A percentile compares a stretch with the other conserved stretches of the same genome.
phyloP scores from a whole-genome alignment of 2,888 invertebrate genomes.

The Tineola bisselliella region DNA sequence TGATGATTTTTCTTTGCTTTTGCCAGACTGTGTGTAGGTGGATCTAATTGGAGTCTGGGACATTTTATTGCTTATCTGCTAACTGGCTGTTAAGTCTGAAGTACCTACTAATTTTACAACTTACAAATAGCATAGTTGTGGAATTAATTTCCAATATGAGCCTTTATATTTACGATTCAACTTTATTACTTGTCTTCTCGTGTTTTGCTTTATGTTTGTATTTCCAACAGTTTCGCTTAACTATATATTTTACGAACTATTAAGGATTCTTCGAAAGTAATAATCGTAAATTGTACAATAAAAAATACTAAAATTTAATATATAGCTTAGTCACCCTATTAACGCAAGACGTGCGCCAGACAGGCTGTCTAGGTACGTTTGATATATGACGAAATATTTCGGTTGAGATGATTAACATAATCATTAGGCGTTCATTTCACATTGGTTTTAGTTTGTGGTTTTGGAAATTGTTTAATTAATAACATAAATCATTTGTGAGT shows the following conservation, averaged over 20 bases:
- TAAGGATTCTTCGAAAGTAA: too few species aligned
- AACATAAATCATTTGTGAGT: neutral
- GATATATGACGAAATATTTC: constrained; percentile 7
- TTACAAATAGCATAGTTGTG: too few species aligned
- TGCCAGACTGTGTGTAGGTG: neutral
- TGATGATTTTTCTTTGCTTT: neutral
- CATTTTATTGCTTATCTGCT: neutral
- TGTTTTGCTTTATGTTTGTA: too few species aligned
- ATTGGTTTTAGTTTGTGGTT: neutral
- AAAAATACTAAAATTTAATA: neutral
- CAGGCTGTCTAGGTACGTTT: constrained; percentile 1
- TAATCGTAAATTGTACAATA: too few species aligned
- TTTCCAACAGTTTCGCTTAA: too few species aligned
- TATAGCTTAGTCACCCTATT: constrained; percentile 3
- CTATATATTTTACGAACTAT: too few species aligned
- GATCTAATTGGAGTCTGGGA: neutral
- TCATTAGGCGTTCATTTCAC: constrained; percentile 2
- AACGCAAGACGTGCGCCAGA: constrained; percentile 1
- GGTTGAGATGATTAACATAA: constrained; percentile 5
- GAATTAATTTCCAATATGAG: too few species aligned
- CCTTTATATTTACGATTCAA: too few species aligned
- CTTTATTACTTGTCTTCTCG: too few species aligned
- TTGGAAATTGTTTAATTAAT: neutral
- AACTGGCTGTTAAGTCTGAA: too few species aligned
- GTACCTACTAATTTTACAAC: too few species aligned